These are phyloP conservation scores for Cheilosia variabilis DNA, from an alignment of 2,888 invertebrate genomes.

Conservation along the genomic window DNA sequence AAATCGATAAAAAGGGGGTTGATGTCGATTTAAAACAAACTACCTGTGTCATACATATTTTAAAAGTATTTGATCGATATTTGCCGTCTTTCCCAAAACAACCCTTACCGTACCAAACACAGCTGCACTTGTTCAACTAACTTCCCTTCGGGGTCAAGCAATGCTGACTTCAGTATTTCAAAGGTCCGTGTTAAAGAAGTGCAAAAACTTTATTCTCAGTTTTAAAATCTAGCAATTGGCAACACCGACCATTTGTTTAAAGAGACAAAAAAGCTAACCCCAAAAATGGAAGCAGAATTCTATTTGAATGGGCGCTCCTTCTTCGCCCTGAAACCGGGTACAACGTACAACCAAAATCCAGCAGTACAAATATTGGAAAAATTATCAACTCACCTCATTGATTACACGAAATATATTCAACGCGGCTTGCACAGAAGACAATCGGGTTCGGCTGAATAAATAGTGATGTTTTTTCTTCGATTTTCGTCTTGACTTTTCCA, in stretches of 20 bases:
- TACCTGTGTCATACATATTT: neutral
- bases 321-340: slow-evolving; percentile 24
- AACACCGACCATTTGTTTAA: slow-evolving; percentile 32
- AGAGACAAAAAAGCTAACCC: slow-evolving; percentile 41
- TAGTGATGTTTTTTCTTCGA: slow-evolving; percentile 13
- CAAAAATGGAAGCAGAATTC: slow-evolving; percentile 14
- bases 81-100: neutral
- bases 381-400: slow-evolving; percentile 57
- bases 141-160: neutral
- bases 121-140: neutral
- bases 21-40: neutral
- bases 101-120: neutral
- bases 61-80: neutral
- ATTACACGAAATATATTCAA: slow-evolving; percentile 44
- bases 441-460: neutral
- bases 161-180: no score
- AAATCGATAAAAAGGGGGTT: neutral
- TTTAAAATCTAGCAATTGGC: slow-evolving; percentile 7
- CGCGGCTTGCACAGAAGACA: slow-evolving; percentile 15
- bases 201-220: neutral
- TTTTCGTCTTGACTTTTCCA: slow-evolving; percentile 11
- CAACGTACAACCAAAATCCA: neutral
- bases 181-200: no score
- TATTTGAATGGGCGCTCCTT: neutral
- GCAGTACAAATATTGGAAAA: slow-evolving; percentile 5